Evolutionary conservation across 2,888 invertebrate species (phyloP).

Genomic region (Margaritifera margaritifera): DNA sequence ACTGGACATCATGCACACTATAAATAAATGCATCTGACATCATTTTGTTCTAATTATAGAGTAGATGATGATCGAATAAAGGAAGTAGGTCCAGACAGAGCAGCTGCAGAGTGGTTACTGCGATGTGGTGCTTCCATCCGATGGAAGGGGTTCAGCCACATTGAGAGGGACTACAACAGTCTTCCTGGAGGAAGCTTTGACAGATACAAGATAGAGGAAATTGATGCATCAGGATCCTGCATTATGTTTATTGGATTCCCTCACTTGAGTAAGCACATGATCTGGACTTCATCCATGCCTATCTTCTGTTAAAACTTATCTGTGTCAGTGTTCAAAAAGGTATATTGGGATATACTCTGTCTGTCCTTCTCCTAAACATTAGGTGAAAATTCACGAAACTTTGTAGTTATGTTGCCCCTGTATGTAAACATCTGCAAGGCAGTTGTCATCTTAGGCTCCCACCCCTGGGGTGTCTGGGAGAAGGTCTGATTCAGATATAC

Average conservation of each 20-base stretch:
- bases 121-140: constrained; percentile 89
- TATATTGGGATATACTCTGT: too few species aligned
- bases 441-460: too few species aligned
- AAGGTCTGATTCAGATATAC: too few species aligned
- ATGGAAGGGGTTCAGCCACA: constrained; percentile 77
- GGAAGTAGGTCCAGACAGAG: constrained; percentile 86
- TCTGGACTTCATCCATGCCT: background rate
- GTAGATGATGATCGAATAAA: constrained; percentile 61
- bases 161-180: constrained; percentile 82
- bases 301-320: constrained; percentile 4
- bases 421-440: too few species aligned
- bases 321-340: background rate
- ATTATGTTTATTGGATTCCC: constrained; percentile 89
- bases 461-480: too few species aligned
- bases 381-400: too few species aligned
- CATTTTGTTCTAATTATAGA: constrained; percentile 39
- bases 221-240: constrained; percentile 87
- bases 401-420: too few species aligned
- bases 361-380: too few species aligned
- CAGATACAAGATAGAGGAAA: constrained; percentile 78
- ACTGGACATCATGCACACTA: background rate
- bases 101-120: constrained; percentile 96
- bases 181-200: constrained; percentile 77
- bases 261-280: constrained; percentile 80
- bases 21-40: background rate